These are phyloP conservation scores for Cepaea nemoralis DNA, from an alignment of 1,140 invertebrate species.

Conservation along the genomic window DNA sequence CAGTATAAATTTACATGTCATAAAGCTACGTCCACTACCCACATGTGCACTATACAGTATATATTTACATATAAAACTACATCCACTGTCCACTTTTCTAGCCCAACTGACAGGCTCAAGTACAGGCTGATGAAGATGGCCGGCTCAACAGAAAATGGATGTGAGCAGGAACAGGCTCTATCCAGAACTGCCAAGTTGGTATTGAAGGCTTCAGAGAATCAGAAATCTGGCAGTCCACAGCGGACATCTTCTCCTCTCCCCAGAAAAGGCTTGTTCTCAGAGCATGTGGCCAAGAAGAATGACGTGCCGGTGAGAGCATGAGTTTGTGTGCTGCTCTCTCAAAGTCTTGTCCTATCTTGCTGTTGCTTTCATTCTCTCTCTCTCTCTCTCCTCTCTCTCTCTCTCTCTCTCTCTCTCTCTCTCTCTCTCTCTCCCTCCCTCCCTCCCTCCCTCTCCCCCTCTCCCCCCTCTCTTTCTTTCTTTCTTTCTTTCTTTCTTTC, in stretches of 20 bases:
- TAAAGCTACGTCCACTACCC: neutral
- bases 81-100: neutral
- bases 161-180: slow-evolving; percentile 50
- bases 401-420: too few relatives aligned
- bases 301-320: slow-evolving; percentile 11
- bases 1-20: too few relatives aligned
- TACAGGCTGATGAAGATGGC: slow-evolving; percentile 58
- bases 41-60: too few relatives aligned
- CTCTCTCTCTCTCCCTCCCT: too few relatives aligned
- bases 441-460: too few relatives aligned
- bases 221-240: slow-evolving; percentile 26
- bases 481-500: too few relatives aligned
- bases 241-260: slow-evolving; percentile 1
- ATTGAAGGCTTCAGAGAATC: slow-evolving; percentile 54
- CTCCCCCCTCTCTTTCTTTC: too few relatives aligned
- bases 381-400: too few relatives aligned
- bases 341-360: neutral
- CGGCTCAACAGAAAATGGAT: slow-evolving; percentile 54
- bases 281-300: slow-evolving; percentile 12
- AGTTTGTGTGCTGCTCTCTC: neutral
- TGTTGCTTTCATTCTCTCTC: too few relatives aligned
- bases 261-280: slow-evolving; percentile 9
- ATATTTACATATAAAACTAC: neutral
- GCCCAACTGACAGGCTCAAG: slow-evolving; percentile 46
- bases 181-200: slow-evolving; percentile 65